These are phyloP conservation scores for Microcebus tavaratra DNA, from an alignment of 2,113 vertebrate genomes.

Conservation along the genomic window DNA sequence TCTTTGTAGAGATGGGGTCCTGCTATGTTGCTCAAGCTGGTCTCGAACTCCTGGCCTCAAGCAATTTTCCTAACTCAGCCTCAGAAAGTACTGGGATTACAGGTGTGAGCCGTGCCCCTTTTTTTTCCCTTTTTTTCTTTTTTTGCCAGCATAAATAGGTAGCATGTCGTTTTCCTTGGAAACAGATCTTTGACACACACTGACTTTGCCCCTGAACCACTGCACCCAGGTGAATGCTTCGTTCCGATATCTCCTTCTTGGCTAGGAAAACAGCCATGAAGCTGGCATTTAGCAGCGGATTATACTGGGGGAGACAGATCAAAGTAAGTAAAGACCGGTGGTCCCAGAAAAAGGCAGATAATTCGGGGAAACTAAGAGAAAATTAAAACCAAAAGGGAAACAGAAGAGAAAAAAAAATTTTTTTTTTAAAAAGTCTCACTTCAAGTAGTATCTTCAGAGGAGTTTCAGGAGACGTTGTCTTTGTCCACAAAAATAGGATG, in stretches of 20 bases:
- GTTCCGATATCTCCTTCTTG: no score
- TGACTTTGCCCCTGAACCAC: background rate
- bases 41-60: background rate
- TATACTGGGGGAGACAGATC: fast-evolving
- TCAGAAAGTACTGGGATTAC: background rate
- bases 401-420: background rate
- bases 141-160: fast-evolving
- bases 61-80: background rate
- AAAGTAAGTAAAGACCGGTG: fast-evolving
- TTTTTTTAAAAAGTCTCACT: background rate
- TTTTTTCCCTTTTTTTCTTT: no score
- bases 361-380: no score
- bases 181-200: background rate
- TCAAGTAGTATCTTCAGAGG: background rate
- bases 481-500: background rate
- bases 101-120: background rate
- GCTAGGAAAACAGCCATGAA: background rate
- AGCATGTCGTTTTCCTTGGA: background rate
- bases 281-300: fast-evolving
- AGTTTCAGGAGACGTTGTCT: background rate
- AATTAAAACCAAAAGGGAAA: background rate
- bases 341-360: background rate
- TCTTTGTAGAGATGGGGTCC: no score
- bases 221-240: background rate
- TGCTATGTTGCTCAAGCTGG: background rate